Base-by-base conservation (phyloP, 1,140 invertebrate species). In the Medauroidea extradentata region DNA sequence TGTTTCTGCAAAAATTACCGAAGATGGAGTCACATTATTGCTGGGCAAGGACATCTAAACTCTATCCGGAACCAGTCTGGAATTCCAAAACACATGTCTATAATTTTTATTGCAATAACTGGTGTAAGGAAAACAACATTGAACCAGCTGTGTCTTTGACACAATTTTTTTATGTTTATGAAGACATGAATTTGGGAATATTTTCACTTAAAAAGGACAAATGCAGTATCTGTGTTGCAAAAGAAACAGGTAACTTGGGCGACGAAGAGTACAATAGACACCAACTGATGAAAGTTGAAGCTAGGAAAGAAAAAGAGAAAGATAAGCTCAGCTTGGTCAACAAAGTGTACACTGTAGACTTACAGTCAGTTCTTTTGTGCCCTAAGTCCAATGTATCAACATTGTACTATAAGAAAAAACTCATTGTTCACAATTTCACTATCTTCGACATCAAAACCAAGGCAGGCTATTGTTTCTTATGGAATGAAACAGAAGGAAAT, bases 351-450 rank as follows among this genome's bases (percentile, higher is more conserved):
- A 65, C 65, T 50, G 63, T 69, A 53, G 68, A 72, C 55, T 25
- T 69, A 19, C 64, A 68, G 63, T 63, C 67, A n/a, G 66, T 72
- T 21, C 53, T 68, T 21, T 46, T 69, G 18, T 48, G 46, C 24
- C 71, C 71, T 16, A 48, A 41, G 9, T 57, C 68, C 24, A 66
- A 71, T 52, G 70, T 66, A 53, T 56, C 63, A 23, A 53, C 57
- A 19, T 27, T 67, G 23, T 73, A 73, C 43, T 73, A 66, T 59
- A 67, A 69, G 55, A 71, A 61, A n/a, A 74, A 73, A 63, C 60
- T 75, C 8, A 44, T 43, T 1, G 61, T 69, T 18, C 71, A 75
- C 59, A 75, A 76, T 60, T 73, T 68, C 57, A 72, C 68, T 8
- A 43, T 73, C 38, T 73, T 62, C 57, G 59, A 73, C 60, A 21